Percentiles rank a stretch among this genome's conserved stretches.
phyloP scores from a whole-genome alignment of 2,797 vertebrate genomes.

The Ficedula albicollis region DNA sequence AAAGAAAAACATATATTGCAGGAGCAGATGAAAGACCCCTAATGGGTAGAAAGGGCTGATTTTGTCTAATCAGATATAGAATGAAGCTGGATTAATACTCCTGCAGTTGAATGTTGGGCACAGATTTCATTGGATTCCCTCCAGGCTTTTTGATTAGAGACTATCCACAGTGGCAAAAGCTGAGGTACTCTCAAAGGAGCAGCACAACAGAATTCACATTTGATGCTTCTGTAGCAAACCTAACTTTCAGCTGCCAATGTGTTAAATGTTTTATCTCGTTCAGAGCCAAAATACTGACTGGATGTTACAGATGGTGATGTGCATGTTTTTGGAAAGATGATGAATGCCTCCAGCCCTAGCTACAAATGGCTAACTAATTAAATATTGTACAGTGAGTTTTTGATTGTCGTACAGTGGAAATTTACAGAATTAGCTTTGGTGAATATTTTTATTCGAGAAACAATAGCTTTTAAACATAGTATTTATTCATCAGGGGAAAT shows the following conservation, averaged over 20 bases:
- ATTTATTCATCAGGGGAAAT: background rate
- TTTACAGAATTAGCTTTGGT: conserved; percentile 1
- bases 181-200: background rate
- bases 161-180: background rate
- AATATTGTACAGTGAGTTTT: conserved; percentile 26
- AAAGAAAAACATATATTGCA: background rate
- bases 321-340: conserved; percentile 26
- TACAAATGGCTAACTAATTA: conserved; percentile 46
- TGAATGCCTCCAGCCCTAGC: conserved; percentile 34
- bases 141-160: background rate
- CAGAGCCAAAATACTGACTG: conserved; percentile 25
- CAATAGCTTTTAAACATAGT: background rate
- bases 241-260: background rate
- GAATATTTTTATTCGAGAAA: background rate
- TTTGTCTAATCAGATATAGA: background rate
- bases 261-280: conserved; percentile 41
- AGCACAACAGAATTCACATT: background rate
- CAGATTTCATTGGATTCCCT: background rate
- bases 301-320: conserved; percentile 46
- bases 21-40: background rate
- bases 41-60: background rate
- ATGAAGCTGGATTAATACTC: background rate
- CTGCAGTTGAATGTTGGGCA: background rate
- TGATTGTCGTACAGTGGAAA: conserved; percentile 18
- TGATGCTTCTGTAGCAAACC: background rate